A percentile compares a stretch with the other conserved stretches of the same genome.
These are phyloP conservation scores for Mico argentatus DNA, from an alignment of 2,797 vertebrate species.

Conservation along the genomic window DNA sequence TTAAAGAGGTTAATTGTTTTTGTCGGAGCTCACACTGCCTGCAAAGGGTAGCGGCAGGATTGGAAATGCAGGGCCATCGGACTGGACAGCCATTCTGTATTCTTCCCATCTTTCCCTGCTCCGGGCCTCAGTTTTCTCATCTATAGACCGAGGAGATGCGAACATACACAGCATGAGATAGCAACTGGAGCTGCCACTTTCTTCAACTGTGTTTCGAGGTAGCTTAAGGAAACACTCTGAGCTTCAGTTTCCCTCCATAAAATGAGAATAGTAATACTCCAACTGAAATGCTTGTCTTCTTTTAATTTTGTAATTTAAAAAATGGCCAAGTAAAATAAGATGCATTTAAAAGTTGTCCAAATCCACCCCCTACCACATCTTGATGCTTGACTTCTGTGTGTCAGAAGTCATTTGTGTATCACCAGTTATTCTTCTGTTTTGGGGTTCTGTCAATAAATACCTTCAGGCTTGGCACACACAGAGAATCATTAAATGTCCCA, in stretches of 20 bases:
- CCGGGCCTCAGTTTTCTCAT: background rate
- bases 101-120: background rate
- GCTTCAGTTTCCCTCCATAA: background rate
- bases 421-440: background rate
- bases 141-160: background rate
- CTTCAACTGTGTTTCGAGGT: background rate
- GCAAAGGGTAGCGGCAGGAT: background rate
- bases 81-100: background rate
- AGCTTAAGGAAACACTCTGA: background rate
- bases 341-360: background rate
- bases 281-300: background rate
- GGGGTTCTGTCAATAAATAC: background rate
- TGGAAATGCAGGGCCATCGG: background rate
- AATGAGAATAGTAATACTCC: background rate
- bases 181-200: accelerated
- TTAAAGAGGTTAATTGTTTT: constrained; percentile 62
- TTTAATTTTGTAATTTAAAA: background rate
- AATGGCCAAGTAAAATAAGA: background rate
- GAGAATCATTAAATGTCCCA: background rate
- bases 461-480: background rate
- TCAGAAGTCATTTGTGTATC: background rate
- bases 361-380: background rate
- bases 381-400: background rate
- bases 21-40: background rate
- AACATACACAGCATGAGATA: accelerated